Base-by-base conservation (phyloP, 2,888 invertebrate genomes). In the Ophioninae sp. region DNA sequence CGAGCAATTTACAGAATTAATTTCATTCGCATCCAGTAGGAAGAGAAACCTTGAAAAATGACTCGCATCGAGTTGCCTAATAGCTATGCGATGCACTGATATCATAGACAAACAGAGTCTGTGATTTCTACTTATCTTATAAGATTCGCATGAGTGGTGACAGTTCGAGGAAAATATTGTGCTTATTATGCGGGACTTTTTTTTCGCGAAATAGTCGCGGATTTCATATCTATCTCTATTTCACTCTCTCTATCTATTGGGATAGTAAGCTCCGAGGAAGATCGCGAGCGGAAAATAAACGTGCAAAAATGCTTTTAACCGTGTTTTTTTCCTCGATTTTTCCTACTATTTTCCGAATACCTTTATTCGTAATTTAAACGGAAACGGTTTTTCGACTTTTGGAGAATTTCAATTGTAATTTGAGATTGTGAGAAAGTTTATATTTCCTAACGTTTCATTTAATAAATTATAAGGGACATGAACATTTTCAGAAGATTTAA, bases 81-180 rank as follows among this genome's bases (percentile, higher is more conserved):
- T 39, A 58, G 37, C 39, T 67, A 13, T 20, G 65, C 17, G 65
- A 39, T 39, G 65, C 20, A 67, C 72, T 79, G 76, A 79, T 79
- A 84, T 78, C 72, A 67, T 63, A 20, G 22, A 58, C 84, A 81
- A 81, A 81, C 51, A 84, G 64, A 64, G 56, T 44, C 23, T 76
- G 51, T 76, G 58, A 79, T 72, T 76, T 63, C 67, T 20, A 59
- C 59, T 76, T 63, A 23, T 39, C 72, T 84, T 79, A 63, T 73
- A 20, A 41, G 58, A 80, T 83, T 80, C 80, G 69, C 80, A 39
- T 80, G 65, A 64, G 51, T 51, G 51, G 59, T 73, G 81, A 78
- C 77, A 80, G 61, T 72, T 71, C 64, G 67, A 71, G 61, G 56
- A 56, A 76, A 71, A 71, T 58, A 37, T 41, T 58, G 67, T 17